These are phyloP conservation scores for Morpho deidamia DNA, from an alignment of 2,888 invertebrate species.

Conservation along the genomic window DNA sequence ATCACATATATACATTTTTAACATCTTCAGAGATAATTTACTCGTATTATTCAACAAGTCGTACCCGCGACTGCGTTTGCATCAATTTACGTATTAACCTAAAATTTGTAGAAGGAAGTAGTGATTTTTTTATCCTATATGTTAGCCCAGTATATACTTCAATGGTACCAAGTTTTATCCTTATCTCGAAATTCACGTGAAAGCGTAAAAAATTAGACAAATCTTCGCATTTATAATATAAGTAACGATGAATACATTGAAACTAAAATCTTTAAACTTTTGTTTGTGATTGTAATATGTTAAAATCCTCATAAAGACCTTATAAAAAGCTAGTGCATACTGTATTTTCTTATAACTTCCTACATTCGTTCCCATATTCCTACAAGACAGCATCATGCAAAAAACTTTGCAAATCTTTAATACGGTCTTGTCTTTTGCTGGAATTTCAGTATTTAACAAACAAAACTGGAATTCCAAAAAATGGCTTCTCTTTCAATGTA, in stretches of 20 bases:
- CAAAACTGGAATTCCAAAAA: slow-evolving; percentile 43
- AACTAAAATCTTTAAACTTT: slow-evolving; percentile 5
- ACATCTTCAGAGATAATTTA: too few relatives aligned
- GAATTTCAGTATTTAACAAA: slow-evolving; percentile 52
- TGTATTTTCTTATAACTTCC: background rate
- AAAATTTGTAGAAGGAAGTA: too few relatives aligned
- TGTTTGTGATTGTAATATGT: slow-evolving; percentile 27
- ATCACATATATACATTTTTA: too few relatives aligned
- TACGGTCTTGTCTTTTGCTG: slow-evolving; percentile 48
- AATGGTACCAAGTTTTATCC: too few relatives aligned
- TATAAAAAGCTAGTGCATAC: slow-evolving; percentile 26
- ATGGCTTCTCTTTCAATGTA: slow-evolving; percentile 49
- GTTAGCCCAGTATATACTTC: too few relatives aligned
- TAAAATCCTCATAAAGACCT: slow-evolving; percentile 14
- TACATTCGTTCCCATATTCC: too few relatives aligned
- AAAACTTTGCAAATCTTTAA: slow-evolving; percentile 48
- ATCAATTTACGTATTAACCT: too few relatives aligned
- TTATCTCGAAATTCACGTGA: too few relatives aligned
- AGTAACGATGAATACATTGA: background rate
- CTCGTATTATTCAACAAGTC: too few relatives aligned
- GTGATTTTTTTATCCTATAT: too few relatives aligned
- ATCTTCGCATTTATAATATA: background rate
- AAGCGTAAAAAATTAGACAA: too few relatives aligned
- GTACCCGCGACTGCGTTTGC: too few relatives aligned
- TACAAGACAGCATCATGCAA: slow-evolving; percentile 40